Evolutionary conservation across 2,797 vertebrate genomes (phyloP).

Genomic region (Eulemur coronatus): DNA sequence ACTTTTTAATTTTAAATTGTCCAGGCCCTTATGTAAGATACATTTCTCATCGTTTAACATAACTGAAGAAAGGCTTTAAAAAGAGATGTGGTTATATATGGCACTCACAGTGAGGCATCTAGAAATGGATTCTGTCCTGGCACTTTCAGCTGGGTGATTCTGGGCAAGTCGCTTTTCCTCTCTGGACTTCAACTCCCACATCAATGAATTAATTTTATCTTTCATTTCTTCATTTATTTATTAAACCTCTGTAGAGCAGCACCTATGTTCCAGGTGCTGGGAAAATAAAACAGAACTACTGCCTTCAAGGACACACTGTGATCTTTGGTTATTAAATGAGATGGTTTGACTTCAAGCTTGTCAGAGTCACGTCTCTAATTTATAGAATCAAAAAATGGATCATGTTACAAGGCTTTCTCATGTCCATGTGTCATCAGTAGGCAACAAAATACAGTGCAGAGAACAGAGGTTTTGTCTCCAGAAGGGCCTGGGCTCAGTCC

Average conservation of each 20-base stretch:
- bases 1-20: neutral
- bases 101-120: neutral
- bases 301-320: neutral
- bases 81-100: neutral
- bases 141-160: neutral
- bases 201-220: neutral
- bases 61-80: neutral
- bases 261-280: neutral
- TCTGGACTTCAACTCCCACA: neutral
- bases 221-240: neutral
- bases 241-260: neutral
- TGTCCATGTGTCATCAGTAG: accelerated
- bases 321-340: neutral
- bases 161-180: neutral
- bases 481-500: neutral
- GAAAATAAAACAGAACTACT: neutral
- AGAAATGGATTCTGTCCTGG: neutral
- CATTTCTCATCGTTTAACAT: neutral
- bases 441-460: neutral
- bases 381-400: neutral
- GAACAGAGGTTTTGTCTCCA: neutral
- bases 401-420: neutral
- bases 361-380: neutral
- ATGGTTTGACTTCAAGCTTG: neutral
- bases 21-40: neutral